Conservation (phyloP, 1,140 invertebrate genomes). For the Coelopa frigida region DNA sequence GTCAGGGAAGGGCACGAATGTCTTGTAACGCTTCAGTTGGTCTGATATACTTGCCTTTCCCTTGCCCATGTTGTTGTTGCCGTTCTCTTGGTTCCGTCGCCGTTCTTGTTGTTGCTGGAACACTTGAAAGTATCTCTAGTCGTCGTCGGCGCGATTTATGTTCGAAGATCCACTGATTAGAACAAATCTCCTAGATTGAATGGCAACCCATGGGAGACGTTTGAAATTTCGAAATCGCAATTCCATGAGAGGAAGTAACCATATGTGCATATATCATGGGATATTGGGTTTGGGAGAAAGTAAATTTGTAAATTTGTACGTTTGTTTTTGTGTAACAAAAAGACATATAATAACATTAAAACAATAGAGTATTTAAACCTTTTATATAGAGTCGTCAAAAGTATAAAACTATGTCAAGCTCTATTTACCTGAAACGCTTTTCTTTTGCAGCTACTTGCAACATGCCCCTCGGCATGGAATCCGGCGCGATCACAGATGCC, state of each 20-base stretch:
- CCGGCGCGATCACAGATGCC: constrained; percentile 75
- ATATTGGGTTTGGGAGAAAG: too few species aligned
- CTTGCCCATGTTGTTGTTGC: too few species aligned
- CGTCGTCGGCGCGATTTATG: not conserved
- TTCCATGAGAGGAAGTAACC: too few species aligned
- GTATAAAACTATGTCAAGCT: not conserved
- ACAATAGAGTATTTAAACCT: not conserved
- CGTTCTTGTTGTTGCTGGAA: not conserved
- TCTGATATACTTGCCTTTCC: constrained; percentile 13
- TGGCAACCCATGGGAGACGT: constrained; percentile 4
- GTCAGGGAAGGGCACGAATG: not conserved
- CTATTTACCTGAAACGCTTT: constrained; percentile 7
- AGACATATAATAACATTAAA: not conserved
- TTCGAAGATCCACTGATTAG: not conserved
- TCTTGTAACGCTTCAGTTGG: constrained; percentile 14
- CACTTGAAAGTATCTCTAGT: constrained; percentile 1
- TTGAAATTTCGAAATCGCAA: too few species aligned
- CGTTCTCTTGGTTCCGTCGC: too few species aligned
- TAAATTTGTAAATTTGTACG: too few species aligned
- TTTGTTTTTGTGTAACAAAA: not conserved
- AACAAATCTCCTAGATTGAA: constrained; percentile 1
- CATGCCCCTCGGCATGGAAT: constrained; percentile 83
- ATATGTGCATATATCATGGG: too few species aligned
- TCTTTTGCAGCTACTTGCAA: constrained; percentile 67
- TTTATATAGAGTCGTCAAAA: not conserved